Base-by-base conservation (phyloP, 2,797 vertebrate species). In the Iguana delicatissima region DNA sequence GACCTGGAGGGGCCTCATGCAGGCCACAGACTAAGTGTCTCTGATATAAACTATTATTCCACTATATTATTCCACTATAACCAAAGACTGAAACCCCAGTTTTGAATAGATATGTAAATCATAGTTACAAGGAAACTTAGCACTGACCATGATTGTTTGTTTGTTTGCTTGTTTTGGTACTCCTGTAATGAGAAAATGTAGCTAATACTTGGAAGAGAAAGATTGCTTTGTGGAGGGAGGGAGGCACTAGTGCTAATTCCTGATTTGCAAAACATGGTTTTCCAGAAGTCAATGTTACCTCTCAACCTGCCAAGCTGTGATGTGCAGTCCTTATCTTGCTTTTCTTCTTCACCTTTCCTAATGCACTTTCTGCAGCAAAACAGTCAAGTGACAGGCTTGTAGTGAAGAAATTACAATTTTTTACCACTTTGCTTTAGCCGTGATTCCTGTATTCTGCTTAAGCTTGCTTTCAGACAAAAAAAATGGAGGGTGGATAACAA, bases 311-410 rank as follows among this genome's bases (percentile, higher is more conserved):
- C 67, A 42, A 22, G 85, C 91, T 83, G 38, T 84, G 13, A 22
- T 2, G 1, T 55, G 52, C 22, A 93, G 90, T 92, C 82, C 9
- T 67, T 90, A 0, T 84, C 87, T 85, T 74, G 13, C 52, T 89
- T 69, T 82, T 81, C 84, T 81, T 91, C 52, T 57, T 93, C 35
- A 62, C 18, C 20, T 92, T n/a, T 89, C 24, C 89, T 89, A 62
- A 35, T 91, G 20, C 0, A 81, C 6, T 86, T 20, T 18, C 50
- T 87, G 9, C 77, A 93, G 88, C 38, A 59, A 89, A 91, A 89
- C 55, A 4, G 89, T 83, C 3, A 32, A 81, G 6, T 18, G 79
- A 46, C 72, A 74, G 52, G 50, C 91, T 55, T 89, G 64, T 29
- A 24, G 64, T 74, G 29, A 86, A 69, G 76, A 80, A 86, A 18